Percentiles rank a stretch among this genome's conserved stretches.
phyloP scores from a whole-genome alignment of 2,888 invertebrate genomes.

The Pyrgus malvae region DNA sequence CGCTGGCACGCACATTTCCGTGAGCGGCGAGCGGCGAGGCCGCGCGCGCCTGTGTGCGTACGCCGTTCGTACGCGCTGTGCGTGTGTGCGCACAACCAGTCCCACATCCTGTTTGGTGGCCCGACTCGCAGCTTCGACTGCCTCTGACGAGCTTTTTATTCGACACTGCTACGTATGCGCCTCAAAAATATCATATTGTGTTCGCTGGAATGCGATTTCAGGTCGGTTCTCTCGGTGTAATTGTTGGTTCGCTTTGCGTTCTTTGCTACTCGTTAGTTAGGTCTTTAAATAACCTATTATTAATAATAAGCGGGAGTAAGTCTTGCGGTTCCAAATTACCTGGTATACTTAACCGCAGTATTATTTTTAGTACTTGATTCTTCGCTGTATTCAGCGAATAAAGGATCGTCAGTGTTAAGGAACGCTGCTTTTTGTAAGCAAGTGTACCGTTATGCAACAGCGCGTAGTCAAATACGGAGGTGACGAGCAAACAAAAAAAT shows the following conservation, averaged over 20 bases:
- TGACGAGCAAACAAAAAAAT: constrained; percentile 58
- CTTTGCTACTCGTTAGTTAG: no score
- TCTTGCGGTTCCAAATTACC: constrained; percentile 12
- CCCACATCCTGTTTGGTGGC: constrained; percentile 80
- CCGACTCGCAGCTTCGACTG: constrained; percentile 67
- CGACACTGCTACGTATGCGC: constrained; percentile 55
- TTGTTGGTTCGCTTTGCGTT: constrained; percentile 9
- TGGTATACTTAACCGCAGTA: constrained; percentile 4
- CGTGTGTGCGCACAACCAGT: constrained; percentile 73
- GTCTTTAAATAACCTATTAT: no score
- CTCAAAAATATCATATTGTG: constrained; percentile 43
- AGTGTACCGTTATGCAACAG: constrained; percentile 57
- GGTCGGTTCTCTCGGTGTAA: constrained; percentile 15
- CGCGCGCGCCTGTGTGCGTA: constrained; percentile 63
- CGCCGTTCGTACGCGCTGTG: constrained; percentile 38
- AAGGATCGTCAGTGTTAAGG: background rate
- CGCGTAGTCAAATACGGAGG: constrained; percentile 58
- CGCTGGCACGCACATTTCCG: constrained; percentile 75
- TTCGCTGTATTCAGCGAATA: background rate
- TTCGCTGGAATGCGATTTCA: constrained; percentile 28
- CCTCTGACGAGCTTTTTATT: constrained; percentile 78
- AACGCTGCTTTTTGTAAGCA: constrained; percentile 2
- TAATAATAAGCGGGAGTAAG: background rate
- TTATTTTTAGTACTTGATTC: constrained; percentile 16
- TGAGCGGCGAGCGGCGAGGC: constrained; percentile 71